Conservation (phyloP, 1,140 invertebrate genomes). For the Pachypsylla venusta region DNA sequence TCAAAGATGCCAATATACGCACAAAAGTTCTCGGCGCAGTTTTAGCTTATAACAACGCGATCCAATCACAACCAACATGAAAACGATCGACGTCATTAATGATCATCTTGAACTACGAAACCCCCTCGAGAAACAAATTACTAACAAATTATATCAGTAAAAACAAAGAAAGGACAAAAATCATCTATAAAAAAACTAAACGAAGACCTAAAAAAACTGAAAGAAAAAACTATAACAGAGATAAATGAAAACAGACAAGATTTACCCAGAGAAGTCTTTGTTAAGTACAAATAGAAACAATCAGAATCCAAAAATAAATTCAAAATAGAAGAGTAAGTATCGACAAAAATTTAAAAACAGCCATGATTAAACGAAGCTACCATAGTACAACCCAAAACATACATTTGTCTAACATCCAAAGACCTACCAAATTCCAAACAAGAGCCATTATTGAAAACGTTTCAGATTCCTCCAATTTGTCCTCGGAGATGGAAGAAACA, state of each 20-base stretch:
- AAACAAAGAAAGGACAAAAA: neutral
- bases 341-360: neutral
- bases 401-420: neutral
- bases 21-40: neutral
- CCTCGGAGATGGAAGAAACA: no score
- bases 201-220: neutral
- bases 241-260: neutral
- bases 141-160: neutral
- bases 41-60: neutral
- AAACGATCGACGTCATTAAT: neutral
- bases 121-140: neutral
- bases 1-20: neutral
- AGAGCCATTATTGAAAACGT: no score
- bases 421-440: no score
- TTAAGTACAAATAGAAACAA: constrained; percentile 2
- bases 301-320: neutral
- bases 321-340: neutral
- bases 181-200: neutral
- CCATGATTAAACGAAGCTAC: neutral
- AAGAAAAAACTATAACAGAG: neutral
- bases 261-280: neutral
- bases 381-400: neutral
- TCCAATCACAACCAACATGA: neutral
- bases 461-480: neutral
- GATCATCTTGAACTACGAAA: neutral